A percentile compares a stretch with the other conserved stretches of the same genome.
These are phyloP conservation scores for Loriculus beryllinus DNA, from an alignment of 2,797 vertebrate species.

Conservation along the genomic window DNA sequence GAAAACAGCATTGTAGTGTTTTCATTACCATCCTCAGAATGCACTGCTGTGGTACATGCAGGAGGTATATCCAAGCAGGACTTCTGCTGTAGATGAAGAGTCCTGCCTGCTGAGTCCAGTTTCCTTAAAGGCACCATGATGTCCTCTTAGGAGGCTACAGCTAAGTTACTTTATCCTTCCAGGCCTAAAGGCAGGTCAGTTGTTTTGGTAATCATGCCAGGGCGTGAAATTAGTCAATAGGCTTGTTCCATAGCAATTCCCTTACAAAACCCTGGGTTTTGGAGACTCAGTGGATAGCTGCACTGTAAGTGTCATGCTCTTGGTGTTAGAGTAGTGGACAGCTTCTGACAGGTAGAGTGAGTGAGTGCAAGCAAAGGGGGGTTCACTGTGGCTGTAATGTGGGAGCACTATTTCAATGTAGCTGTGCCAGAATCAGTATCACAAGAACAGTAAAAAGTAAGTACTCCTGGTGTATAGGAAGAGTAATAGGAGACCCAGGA, in stretches of 20 bases:
- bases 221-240: not conserved
- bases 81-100: not conserved
- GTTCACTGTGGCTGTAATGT: not conserved
- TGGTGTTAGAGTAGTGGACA: not conserved
- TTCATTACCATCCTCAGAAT: not conserved
- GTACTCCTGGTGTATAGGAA: constrained; percentile 17
- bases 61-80: not conserved
- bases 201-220: not conserved
- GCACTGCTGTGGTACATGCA: fast-evolving
- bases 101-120: not conserved
- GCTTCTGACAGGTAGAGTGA: not conserved
- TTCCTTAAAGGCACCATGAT: not conserved
- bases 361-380: not conserved
- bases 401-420: constrained; percentile 8
- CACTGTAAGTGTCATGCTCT: not conserved
- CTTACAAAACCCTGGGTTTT: not conserved
- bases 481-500: constrained; percentile 14
- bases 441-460: constrained; percentile 21
- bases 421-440: constrained; percentile 43
- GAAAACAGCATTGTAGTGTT: not conserved
- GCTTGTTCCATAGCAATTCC: not conserved
- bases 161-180: not conserved
- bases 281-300: not conserved
- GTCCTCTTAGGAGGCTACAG: not conserved
- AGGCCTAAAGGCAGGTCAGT: not conserved